These are phyloP conservation scores for Carollia perspicillata DNA, from an alignment of 2,113 vertebrate species.

Conservation along the genomic window DNA sequence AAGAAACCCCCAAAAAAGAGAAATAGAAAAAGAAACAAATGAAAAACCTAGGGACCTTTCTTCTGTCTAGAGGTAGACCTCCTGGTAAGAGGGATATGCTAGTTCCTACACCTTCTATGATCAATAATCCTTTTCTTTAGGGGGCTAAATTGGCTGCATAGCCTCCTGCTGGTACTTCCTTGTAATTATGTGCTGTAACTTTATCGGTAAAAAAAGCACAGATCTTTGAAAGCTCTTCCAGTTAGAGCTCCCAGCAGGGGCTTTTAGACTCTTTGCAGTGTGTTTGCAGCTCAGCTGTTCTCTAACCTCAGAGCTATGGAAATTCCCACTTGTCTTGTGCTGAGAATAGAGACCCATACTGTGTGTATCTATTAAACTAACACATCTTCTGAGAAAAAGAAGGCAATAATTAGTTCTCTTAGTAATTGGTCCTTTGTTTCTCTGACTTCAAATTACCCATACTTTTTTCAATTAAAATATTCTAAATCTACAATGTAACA, in stretches of 20 bases:
- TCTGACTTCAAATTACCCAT: conserved; percentile 61
- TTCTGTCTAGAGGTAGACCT: not conserved
- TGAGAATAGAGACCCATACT: conserved; percentile 48
- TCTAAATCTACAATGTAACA: conserved; percentile 52
- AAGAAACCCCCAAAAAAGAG: not conserved
- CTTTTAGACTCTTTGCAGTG: conserved; percentile 47
- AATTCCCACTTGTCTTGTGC: conserved; percentile 58
- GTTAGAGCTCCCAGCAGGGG: conserved; percentile 59
- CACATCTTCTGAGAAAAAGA: conserved; percentile 57
- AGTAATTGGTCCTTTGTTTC: conserved; percentile 58
- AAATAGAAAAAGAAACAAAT: not conserved
- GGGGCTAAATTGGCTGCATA: conserved; percentile 22
- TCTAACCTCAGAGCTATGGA: conserved; percentile 59
- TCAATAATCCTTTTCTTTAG: conserved; percentile 55
- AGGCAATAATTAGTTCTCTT: conserved; percentile 69
- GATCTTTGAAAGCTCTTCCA: conserved; percentile 54
- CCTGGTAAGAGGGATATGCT: conserved; percentile 23
- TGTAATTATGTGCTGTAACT: conserved; percentile 62
- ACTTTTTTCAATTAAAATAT: conserved; percentile 67
- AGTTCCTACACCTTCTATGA: conserved; percentile 33
- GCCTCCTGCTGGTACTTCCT: conserved; percentile 24
- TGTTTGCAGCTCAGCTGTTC: conserved; percentile 67
- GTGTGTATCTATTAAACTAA: conserved; percentile 68
- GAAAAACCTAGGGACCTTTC: not conserved
- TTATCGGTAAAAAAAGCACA: conserved; percentile 33